Evolutionary conservation across 2,888 invertebrate species (phyloP).

Genomic region (Perizoma affinitatum): DNA sequence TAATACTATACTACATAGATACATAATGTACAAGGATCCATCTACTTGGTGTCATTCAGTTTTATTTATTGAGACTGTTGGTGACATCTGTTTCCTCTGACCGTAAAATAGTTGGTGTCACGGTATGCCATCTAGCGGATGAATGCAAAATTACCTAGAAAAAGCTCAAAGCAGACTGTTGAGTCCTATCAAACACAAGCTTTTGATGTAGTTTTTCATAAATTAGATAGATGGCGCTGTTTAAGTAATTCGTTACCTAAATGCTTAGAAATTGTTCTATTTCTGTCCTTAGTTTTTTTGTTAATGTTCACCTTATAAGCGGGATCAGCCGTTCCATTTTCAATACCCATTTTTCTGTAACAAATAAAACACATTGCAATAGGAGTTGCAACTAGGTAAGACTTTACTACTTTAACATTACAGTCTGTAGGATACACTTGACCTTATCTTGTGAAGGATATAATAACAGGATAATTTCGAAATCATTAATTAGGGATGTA

Average conservation of each 20-base stretch:
- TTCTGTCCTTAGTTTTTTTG: neutral
- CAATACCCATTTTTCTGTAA: slow-evolving; percentile 50
- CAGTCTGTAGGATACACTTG: too few relatives aligned
- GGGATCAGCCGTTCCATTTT: slow-evolving; percentile 40
- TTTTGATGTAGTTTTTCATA: slow-evolving; percentile 6
- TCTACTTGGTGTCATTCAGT: too few relatives aligned
- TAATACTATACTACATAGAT: too few relatives aligned
- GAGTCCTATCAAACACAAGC: neutral
- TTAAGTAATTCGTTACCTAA: neutral
- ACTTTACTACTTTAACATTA: too few relatives aligned
- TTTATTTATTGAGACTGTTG: neutral
- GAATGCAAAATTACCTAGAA: neutral
- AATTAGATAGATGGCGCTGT: slow-evolving; percentile 30
- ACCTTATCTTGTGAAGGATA: too few relatives aligned
- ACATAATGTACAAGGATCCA: too few relatives aligned
- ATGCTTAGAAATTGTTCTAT: neutral
- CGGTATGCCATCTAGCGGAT: slow-evolving; percentile 14
- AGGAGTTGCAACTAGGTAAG: neutral
- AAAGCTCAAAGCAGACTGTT: slow-evolving; percentile 1
- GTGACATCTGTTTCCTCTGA: slow-evolving; percentile 7
- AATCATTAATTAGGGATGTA: too few relatives aligned
- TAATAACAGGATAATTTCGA: too few relatives aligned
- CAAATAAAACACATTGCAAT: slow-evolving; percentile 7
- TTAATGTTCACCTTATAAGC: slow-evolving; percentile 47
- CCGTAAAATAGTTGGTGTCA: neutral